Base-by-base conservation (phyloP, 1,140 invertebrate genomes). In the Ceratitis capitata region DNA sequence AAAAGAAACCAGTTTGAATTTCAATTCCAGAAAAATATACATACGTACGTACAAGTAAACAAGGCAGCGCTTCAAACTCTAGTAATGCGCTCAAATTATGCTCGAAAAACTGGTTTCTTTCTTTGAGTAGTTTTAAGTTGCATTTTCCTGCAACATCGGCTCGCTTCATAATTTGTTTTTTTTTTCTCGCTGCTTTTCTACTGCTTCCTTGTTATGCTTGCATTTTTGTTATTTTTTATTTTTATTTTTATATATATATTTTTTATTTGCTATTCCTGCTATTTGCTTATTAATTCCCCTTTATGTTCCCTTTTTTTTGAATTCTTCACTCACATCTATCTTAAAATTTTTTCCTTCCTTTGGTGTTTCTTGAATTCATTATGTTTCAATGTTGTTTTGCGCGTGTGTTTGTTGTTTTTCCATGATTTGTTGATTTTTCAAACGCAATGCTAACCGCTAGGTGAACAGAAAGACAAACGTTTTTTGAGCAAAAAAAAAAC, bases 371-470 rank as follows among this genome's bases (percentile, higher is more conserved):
- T 19, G 5, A 9, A 3, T 74, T 12, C 39, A 78, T 78, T 78
- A 39, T 78, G 9, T 29, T 69, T 39, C 5, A 19, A 9, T 64
- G n/a, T 69, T 12, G 39, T 23, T 23, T 78, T 78, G 69, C 42
- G 69, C 39, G 39, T 78, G 69, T 42, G 69, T 78, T 78, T 78
- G 69, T 78, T 78, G n/a, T 78, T 47, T 69, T 78, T 78, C 26
- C 45, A 78, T 39, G 69, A 45, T 83, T 83, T 83, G 82, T 51
- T 85, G 84, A 82, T 85, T 82, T 85, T 82, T 85, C 69, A 58
- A 82, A 82, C 84, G 69, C 84, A 85, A 85, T 47, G 69, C 82
- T 85, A 85, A 85, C 84, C 84, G 74, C 84, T 85, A 82, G 82
- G 49, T 85, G 82, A 35, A 23, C 69, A 78, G n/a, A n/a, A n/a